These are phyloP conservation scores for Rhynchophorus ferrugineus DNA, from an alignment of 1,140 invertebrate genomes.

Conservation along the genomic window DNA sequence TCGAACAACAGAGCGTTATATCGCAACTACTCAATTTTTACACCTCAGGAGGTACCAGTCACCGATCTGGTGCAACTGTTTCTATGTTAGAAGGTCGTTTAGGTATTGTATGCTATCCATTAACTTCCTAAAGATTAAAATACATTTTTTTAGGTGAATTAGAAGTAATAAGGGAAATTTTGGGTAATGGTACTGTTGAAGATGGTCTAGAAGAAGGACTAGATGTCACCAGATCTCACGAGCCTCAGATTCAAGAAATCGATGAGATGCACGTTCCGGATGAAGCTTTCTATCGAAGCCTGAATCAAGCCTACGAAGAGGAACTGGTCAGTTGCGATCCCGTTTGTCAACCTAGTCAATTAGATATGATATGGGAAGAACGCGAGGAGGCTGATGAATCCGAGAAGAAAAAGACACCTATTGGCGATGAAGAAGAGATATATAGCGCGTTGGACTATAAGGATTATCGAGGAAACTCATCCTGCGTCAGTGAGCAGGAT, in stretches of 20 bases:
- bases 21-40: conserved; percentile 79
- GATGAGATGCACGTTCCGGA: conserved; percentile 56
- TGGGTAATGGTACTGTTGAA: conserved; percentile 52
- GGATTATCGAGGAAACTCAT: conserved; percentile 65
- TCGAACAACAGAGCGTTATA: conserved; percentile 87
- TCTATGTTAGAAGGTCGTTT: conserved; percentile 24
- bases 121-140: conserved; percentile 7
- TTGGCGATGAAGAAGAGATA: conserved; percentile 54
- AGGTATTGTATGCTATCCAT: conserved; percentile 4
- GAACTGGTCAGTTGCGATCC: conserved; percentile 60
- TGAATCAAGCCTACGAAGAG: conserved; percentile 80
- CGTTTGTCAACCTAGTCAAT: conserved; percentile 55
- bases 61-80: conserved; percentile 26
- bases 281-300: conserved; percentile 80
- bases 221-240: conserved; percentile 40
- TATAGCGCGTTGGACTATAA: conserved; percentile 73
- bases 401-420: conserved; percentile 38
- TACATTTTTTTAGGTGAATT: conserved; percentile 38
- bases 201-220: conserved; percentile 55
- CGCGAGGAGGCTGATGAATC: conserved; percentile 45
- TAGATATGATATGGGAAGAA: conserved; percentile 78
- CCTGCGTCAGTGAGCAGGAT: conserved; percentile 69
- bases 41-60: conserved; percentile 34
- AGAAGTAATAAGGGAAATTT: conserved; percentile 52
- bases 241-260: conserved; percentile 45